Percentiles rank a stretch among this genome's conserved stretches.
These are phyloP conservation scores for Zaprionus bogoriensis DNA, from an alignment of 2,888 invertebrate genomes.

Conservation along the genomic window DNA sequence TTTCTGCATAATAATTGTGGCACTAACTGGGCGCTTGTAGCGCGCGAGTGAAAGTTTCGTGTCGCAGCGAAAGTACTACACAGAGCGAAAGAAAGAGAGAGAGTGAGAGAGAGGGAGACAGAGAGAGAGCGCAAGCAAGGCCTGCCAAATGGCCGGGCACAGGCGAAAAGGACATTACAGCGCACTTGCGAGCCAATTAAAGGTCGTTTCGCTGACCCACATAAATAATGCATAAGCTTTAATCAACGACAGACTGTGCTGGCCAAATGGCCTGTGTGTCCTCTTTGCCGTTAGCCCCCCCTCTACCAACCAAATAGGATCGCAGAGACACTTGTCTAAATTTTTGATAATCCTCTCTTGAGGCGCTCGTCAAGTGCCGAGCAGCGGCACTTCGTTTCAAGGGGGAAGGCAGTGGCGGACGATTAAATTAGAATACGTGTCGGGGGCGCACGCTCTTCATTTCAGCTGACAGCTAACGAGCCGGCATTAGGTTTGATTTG, in stretches of 20 bases:
- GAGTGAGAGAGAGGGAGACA: not conserved
- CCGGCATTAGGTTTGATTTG: constrained; percentile 53
- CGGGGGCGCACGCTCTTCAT: not conserved
- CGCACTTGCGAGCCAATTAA: constrained; percentile 67
- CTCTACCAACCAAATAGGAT: too few relatives aligned
- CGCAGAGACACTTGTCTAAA: constrained; percentile 33
- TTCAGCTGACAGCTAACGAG: constrained; percentile 35
- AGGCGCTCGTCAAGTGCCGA: constrained; percentile 30
- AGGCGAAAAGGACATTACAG: constrained; percentile 45
- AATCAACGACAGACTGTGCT: constrained; percentile 66
- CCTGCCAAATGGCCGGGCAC: not conserved
- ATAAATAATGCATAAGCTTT: constrained; percentile 73
- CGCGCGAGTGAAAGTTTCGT: constrained; percentile 25
- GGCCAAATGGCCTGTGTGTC: constrained; percentile 59
- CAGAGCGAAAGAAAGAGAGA: not conserved
- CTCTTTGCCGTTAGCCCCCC: too few relatives aligned
- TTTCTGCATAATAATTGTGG: constrained; percentile 14
- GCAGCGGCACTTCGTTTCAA: constrained; percentile 10
- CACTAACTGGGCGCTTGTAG: constrained; percentile 1
- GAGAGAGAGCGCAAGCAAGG: not conserved
- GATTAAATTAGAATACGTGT: constrained; percentile 28
- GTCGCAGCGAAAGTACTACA: constrained; percentile 15
- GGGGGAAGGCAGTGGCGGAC: not conserved
- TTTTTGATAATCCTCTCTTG: constrained; percentile 52
- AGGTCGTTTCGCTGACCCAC: constrained; percentile 69